These are phyloP conservation scores for Phaetusa simplex DNA, from an alignment of 2,113 vertebrate species.

Conservation along the genomic window DNA sequence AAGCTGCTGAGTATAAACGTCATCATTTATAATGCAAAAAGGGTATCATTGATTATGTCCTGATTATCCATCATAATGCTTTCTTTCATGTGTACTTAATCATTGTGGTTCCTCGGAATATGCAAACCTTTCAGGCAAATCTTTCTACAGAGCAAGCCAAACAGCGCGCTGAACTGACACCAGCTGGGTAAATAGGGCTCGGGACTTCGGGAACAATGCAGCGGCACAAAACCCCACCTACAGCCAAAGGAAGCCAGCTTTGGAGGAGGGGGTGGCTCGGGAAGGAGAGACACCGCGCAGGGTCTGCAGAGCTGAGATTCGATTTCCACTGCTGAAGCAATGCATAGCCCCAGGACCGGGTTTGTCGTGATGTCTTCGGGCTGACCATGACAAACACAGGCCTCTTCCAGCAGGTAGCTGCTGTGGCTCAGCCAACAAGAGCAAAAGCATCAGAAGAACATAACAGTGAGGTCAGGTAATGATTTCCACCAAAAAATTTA, in stretches of 20 bases:
- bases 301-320: neutral
- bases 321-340: neutral
- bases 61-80: constrained; percentile 71
- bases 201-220: neutral
- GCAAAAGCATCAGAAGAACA: neutral
- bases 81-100: constrained; percentile 65
- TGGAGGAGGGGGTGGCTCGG: neutral
- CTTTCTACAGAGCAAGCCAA: constrained; percentile 50
- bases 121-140: constrained; percentile 63
- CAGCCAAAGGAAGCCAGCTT: neutral
- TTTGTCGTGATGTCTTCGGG: neutral
- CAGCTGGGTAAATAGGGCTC: constrained; percentile 68
- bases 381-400: accelerated
- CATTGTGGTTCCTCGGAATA: constrained; percentile 70
- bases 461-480: neutral
- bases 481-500: neutral
- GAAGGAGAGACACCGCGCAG: accelerated
- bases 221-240: neutral
- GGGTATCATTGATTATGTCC: constrained; percentile 67
- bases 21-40: constrained; percentile 72
- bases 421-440: neutral
- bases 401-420: neutral
- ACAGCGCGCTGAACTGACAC: constrained; percentile 35
- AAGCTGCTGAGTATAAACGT: constrained; percentile 51
- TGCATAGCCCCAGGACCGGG: accelerated